Conservation (phyloP, 30 jellyfish, hydroid and myxozoan genomes). For the Pseudorhiza aurosa region DNA sequence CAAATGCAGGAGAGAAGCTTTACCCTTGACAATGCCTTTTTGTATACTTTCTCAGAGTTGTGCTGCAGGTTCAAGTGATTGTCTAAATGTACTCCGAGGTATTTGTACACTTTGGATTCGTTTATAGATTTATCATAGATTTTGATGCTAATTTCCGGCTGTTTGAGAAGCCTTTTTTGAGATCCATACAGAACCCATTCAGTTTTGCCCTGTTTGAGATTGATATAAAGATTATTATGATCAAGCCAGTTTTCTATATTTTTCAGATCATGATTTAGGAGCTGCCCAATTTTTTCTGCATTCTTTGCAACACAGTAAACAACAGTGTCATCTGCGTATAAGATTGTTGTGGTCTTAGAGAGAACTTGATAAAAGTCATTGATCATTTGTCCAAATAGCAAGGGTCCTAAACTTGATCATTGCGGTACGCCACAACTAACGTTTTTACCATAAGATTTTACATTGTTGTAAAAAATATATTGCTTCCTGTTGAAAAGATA, state of each 20-base stretch:
- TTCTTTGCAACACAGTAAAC: slow-evolving; percentile 41
- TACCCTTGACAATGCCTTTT: too few relatives aligned
- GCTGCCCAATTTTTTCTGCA: slow-evolving; percentile 3
- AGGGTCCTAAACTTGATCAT: slow-evolving; percentile 43
- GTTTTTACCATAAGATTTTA: slow-evolving; percentile 9
- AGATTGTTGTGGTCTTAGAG: slow-evolving; percentile 23
- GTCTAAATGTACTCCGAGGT: slow-evolving; percentile 57
- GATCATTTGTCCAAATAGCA: slow-evolving; percentile 43
- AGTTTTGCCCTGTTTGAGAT: slow-evolving; percentile 44
- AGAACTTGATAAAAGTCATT: slow-evolving; percentile 21
- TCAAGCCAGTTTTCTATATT: slow-evolving; percentile 61
- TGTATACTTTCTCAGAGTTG: slow-evolving; percentile 31
- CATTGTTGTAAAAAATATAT: slow-evolving; percentile 6
- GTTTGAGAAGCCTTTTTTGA: slow-evolving; percentile 34
- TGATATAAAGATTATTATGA: slow-evolving; percentile 40
- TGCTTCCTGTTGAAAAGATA: slow-evolving; percentile 46
- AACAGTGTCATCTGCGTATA: slow-evolving; percentile 13
- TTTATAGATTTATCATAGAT: slow-evolving; percentile 16
- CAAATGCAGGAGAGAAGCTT: too few relatives aligned
- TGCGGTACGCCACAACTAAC: slow-evolving; percentile 47
- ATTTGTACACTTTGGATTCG: slow-evolving; percentile 27
- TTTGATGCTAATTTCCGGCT: slow-evolving; percentile 31
- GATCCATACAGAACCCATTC: slow-evolving; percentile 53
- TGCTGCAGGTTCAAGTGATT: slow-evolving; percentile 48
- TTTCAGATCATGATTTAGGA: slow-evolving; percentile 30